These are phyloP conservation scores for Eretmocerus hayati DNA, from an alignment of 2,888 invertebrate species.

Conservation along the genomic window DNA sequence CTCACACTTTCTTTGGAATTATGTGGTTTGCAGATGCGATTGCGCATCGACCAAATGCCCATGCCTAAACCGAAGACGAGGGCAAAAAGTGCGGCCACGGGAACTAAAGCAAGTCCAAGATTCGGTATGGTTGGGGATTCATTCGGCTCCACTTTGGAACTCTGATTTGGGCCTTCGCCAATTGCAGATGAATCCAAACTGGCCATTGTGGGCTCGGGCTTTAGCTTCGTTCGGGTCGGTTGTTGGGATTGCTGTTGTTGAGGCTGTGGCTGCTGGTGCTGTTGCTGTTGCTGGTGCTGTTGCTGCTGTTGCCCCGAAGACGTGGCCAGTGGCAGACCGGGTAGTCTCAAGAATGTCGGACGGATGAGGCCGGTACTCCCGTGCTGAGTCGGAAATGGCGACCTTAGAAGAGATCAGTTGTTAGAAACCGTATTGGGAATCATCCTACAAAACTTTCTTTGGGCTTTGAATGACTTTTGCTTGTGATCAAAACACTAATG, in stretches of 20 bases:
- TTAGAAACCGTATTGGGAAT: too few relatives aligned
- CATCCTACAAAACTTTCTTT: too few relatives aligned
- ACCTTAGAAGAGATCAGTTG: too few relatives aligned
- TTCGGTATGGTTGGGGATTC: conserved; percentile 27
- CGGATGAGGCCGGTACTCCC: conserved; percentile 33
- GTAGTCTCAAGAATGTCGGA: conserved; percentile 33
- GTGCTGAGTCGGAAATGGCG: conserved; percentile 27
- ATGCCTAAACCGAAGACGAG: conserved; percentile 63
- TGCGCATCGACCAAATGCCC: conserved; percentile 64
- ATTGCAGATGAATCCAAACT: conserved; percentile 22
- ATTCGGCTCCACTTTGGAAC: conserved; percentile 34
- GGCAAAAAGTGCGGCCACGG: conserved; percentile 63
- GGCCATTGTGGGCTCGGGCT: conserved; percentile 16
- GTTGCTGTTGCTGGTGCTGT: conserved; percentile 29
- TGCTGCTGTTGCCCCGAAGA: too few relatives aligned
- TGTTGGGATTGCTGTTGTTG: not conserved
- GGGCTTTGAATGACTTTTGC: too few relatives aligned
- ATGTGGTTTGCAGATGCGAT: conserved; percentile 60
- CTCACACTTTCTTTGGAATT: conserved; percentile 43
- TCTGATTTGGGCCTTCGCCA: conserved; percentile 31
- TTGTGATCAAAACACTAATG: too few relatives aligned
- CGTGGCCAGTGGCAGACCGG: conserved; percentile 35
- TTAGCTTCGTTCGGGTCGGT: conserved; percentile 10
- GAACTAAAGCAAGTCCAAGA: conserved; percentile 62
- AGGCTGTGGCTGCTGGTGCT: not conserved